Base-by-base conservation (phyloP, 2,888 invertebrate genomes). In the Caenorhabditis sp. region DNA sequence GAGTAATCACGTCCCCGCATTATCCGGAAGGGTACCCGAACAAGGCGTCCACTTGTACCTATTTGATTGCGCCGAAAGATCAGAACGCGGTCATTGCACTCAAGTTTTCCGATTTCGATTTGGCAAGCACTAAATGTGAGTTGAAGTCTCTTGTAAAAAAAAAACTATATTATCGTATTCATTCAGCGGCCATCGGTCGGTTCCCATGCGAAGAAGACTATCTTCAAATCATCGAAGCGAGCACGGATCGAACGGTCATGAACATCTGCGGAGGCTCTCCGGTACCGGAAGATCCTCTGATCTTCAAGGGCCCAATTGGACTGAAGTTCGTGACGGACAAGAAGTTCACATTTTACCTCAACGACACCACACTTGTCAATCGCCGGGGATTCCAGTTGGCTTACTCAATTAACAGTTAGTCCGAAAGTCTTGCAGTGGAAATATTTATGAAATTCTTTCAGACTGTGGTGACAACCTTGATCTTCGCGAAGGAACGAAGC, bases 1-100 rank as follows among this genome's bases (percentile, higher is more conserved):
- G 88, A 17, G 83, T 85, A 11, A 70, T 88, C 46, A 79, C 79
- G 2, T 88, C 88, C 0, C 88, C 88, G 11, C 66, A 82, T 45
- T 88, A 86, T 66, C 88, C 88, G n/a, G 53, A 78, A 17, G 79
- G 73, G 48, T 87, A 88, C 41, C 88, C 86, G 20, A 88, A 88
- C 61, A 71, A 83, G 26, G 73, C 81, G 55, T 13, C 9, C 11
- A 20, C 65, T 2, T 88, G 88, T 62, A 70, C 74, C 13, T 88
- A 88, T 62, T 50, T 84, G 8, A 88, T 88, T 59, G 68, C 83
- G 39, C 85, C 88, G 3, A 56, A 56, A 43, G 78, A 43, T 55
- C 59, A 35, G 41, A 63, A 70, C 53, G 2, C 52, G 0, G 63
- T 80, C 1, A 65, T 79, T 39, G 68, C 71, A 1, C n/a, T 81